Conservation (phyloP, 2,797 vertebrate species). For the Sphenopsis melanotis region DNA sequence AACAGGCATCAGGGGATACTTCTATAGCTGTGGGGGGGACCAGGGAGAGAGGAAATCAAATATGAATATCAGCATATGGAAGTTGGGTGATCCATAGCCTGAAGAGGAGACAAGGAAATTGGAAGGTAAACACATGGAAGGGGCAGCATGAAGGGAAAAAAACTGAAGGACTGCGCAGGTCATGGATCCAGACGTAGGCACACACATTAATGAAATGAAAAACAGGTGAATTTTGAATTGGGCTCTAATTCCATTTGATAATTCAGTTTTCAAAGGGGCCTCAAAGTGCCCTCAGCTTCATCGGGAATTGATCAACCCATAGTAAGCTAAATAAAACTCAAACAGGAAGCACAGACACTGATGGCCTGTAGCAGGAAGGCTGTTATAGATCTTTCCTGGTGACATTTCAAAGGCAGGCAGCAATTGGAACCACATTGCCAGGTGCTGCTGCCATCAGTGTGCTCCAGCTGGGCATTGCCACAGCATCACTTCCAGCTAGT, state of each 20-base stretch:
- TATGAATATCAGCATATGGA: background rate
- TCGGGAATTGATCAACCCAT: background rate
- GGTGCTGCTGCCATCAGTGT: accelerated
- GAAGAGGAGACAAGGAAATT: background rate
- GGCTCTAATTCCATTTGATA: slow-evolving; percentile 2
- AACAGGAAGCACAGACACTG: background rate
- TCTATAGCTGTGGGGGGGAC: background rate
- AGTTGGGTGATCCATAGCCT: background rate
- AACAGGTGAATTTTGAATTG: slow-evolving; percentile 12
- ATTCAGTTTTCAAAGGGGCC: background rate
- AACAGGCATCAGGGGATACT: background rate
- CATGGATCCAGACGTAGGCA: background rate
- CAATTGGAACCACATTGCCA: slow-evolving; percentile 12
- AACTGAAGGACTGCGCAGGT: background rate
- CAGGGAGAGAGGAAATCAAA: background rate
- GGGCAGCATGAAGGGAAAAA: background rate
- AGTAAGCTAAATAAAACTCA: background rate
- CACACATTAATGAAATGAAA: slow-evolving; percentile 4
- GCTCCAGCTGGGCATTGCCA: background rate
- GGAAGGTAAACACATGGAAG: background rate
- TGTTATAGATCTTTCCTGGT: background rate
- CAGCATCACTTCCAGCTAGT: background rate
- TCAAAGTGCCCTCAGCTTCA: background rate
- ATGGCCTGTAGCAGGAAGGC: background rate
- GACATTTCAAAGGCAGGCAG: slow-evolving; percentile 16